Evolutionary conservation across 2,113 vertebrate species (phyloP).

Genomic region (Bambusicola thoracicus): DNA sequence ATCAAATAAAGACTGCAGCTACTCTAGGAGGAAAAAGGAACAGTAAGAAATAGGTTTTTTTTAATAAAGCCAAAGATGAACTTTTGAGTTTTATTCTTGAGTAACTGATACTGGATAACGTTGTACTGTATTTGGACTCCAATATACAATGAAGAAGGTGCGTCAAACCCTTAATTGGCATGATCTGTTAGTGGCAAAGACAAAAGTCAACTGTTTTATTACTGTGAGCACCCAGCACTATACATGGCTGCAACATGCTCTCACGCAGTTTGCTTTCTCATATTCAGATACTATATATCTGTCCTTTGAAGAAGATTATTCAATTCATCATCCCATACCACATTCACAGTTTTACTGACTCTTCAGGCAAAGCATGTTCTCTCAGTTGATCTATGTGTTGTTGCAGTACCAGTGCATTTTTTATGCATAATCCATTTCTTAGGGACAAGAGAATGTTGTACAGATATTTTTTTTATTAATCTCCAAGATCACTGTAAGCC

Average conservation of each 20-base stretch:
- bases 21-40: rapidly evolving
- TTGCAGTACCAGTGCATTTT: constrained; percentile 21
- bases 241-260: constrained; percentile 1
- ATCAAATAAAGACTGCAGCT: not conserved
- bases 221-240: constrained; percentile 29
- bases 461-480: not conserved
- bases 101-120: not conserved
- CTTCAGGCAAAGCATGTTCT: constrained; percentile 48
- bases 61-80: not conserved
- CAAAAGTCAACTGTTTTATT: constrained; percentile 46
- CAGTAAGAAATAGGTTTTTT: not conserved
- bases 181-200: constrained; percentile 1
- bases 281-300: constrained; percentile 63
- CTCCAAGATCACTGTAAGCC: not conserved
- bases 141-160: not conserved
- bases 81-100: not conserved
- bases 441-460: not conserved
- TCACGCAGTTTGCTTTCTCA: constrained; percentile 43
- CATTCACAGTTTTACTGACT: constrained; percentile 27
- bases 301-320: constrained; percentile 52
- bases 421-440: constrained; percentile 36
- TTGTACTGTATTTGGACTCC: not conserved
- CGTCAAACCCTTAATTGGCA: constrained; percentile 3
- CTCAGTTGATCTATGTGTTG: constrained; percentile 36
- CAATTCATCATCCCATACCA: constrained; percentile 60